A percentile compares a stretch with the other conserved stretches of the same genome.
Evolutionary conservation across 2,113 vertebrate genomes (phyloP).

Genomic region (Pseudopipra pipra): DNA sequence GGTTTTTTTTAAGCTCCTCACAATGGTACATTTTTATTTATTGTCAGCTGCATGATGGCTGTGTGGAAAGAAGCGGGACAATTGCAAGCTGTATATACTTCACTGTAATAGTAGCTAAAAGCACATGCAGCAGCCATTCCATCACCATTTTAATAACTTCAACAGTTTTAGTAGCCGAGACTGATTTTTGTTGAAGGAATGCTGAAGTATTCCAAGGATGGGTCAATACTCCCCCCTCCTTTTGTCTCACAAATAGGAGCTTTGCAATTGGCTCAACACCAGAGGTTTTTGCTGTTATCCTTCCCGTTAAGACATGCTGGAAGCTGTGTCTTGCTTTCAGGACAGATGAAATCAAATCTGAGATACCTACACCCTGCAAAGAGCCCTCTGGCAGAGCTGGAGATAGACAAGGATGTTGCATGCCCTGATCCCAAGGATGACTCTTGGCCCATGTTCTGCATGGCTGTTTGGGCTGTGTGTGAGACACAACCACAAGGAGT

Average conservation of each 20-base stretch:
- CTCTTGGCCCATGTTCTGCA: rapidly evolving
- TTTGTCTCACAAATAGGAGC: background rate
- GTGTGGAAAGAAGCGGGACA: background rate
- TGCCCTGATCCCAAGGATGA: background rate
- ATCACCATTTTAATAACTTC: background rate
- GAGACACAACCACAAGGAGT: rapidly evolving
- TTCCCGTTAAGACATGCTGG: background rate
- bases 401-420: background rate
- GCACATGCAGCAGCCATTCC: background rate
- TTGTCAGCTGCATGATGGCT: background rate
- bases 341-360: background rate
- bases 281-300: background rate
- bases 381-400: background rate
- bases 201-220: background rate
- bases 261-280: background rate
- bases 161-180: background rate
- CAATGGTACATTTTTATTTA: background rate
- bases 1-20: background rate
- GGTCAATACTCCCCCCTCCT: background rate
- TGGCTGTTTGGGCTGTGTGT: background rate
- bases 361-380: background rate
- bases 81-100: background rate
- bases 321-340: background rate
- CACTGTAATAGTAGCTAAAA: background rate
- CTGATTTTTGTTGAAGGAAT: background rate